Base-by-base conservation (phyloP, 92 coral and sea anemone genomes). In the Porites divaricata region DNA sequence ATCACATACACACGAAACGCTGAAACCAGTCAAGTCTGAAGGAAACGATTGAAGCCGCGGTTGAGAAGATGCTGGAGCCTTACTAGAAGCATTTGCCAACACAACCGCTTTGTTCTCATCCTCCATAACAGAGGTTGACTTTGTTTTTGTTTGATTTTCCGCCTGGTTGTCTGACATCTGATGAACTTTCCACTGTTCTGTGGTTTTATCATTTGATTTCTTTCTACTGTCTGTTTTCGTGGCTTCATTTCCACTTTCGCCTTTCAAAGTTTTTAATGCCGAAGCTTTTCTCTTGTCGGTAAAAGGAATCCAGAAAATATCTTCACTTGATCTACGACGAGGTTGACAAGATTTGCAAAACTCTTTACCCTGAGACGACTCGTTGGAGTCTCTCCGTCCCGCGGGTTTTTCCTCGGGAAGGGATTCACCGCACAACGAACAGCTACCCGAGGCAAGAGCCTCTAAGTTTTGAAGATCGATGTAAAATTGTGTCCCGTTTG, bases 291-390 rank as follows among this genome's bases (percentile, higher is more conserved):
- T 53, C 14, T 84, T 67, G 4, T 84, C 88, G 35, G 66, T 65
- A 45, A 84, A 68, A n/a, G 88, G 88, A 41, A 84, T 76, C 88
- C 88, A 84, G 66, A 84, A 84, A 53, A 65, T 76, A n/a, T 67
- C 88, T 2, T 76, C 76, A 25, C 24, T 84, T 24, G 88, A 84
- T 19, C 81, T 22, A 1, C 67, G 75, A 48, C 88, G 75, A 8
- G 88, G 82, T 75, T 54, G 74, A 20, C 81, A 75, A 41, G 82
- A 65, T 63, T 84, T 64, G 17, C 81, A 75, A 13, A 67, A 10
- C 54, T 75, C 75, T 82, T 59, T 72, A 6, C 73, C 79, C 50
- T 72, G 8, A 62, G 25, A 21, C 15, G 70, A 61, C 22, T 23
- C 20, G 16, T 11, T 49, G 1, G 86, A 63, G 25, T 15, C 78